These are phyloP conservation scores for Troides oblongomaculatus DNA, from an alignment of 2,888 invertebrate species.

Conservation along the genomic window DNA sequence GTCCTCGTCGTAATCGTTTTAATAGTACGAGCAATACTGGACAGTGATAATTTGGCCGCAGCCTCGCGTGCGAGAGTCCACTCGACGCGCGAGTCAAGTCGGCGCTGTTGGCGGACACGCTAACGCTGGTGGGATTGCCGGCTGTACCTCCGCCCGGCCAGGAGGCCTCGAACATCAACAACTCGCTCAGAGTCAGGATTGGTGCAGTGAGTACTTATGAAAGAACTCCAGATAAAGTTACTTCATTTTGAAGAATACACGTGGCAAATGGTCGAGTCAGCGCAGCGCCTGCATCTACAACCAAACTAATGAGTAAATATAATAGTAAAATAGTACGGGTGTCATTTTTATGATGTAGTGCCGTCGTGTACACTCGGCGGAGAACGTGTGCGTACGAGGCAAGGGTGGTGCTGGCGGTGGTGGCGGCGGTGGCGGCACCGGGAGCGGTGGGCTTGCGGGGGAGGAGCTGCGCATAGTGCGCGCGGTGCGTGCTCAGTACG, in stretches of 20 bases:
- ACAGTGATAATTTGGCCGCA: conserved; percentile 32
- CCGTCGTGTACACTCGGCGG: conserved; percentile 87
- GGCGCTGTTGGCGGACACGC: conserved; percentile 92
- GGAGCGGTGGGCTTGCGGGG: conserved; percentile 75
- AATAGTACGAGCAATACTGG: too few species aligned
- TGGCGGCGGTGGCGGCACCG: conserved; percentile 43
- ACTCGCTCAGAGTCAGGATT: conserved; percentile 69
- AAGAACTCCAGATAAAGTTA: too few species aligned
- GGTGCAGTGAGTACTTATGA: conserved; percentile 58
- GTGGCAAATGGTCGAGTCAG: too few species aligned
- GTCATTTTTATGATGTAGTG: conserved; percentile 63
- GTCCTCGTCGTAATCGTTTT: too few species aligned
- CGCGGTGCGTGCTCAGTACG: conserved; percentile 88
- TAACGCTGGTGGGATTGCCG: conserved; percentile 94
- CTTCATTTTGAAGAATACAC: too few species aligned
- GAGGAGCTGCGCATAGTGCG: conserved; percentile 90
- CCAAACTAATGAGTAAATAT: too few species aligned
- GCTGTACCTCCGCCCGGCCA: conserved; percentile 84
- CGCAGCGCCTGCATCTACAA: too few species aligned
- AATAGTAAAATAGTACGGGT: too few species aligned
- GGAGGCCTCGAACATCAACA: conserved; percentile 47
- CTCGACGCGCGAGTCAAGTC: conserved; percentile 96
- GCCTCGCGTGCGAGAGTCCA: conserved; percentile 93
- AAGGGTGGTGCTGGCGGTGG: conserved; percentile 70
- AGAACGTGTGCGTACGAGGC: conserved; percentile 77